Evolutionary conservation across 2,888 invertebrate genomes (phyloP), one percentile per base, ranked within the genome.

Genomic region (Pyralis farinalis): DNA sequence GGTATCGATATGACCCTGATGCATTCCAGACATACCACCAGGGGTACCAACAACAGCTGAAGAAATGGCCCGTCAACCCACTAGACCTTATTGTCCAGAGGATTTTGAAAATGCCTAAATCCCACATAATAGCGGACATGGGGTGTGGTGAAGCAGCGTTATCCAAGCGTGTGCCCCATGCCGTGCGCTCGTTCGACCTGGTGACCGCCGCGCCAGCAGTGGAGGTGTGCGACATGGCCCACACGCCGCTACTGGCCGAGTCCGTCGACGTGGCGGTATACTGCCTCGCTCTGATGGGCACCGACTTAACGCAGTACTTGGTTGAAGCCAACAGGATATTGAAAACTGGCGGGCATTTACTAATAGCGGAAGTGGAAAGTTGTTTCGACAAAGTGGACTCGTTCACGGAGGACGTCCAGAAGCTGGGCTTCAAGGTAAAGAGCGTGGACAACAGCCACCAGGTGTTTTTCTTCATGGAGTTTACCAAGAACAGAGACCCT

Each of bases 271-370:
- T 96, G 3, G 97, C 92, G 0, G 95, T 99, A 0, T 99, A 97
- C 82, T 99, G 99, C 75, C 90, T 99, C 3, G 98, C 98, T 0
- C 80, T 99, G 12, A 99, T 99, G 99, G 98, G 98, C 2, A 97
- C 96, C 0, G 97, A 98, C 74, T 89, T 98, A 1, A 90, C 92
- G 0, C 95, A 96, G 63, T 98, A 95, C 70, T 77, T 99, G 33
- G 63, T 92, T 20, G 99, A 99, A 83, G 98, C 98, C 0, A 96
- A 97, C 71, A 87, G 99, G 48, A 93, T 98, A 7, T 87, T 99
- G 5, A 96, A 94, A 75, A 80, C 84, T 38, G 94, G 94, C 12
- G 98, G 98, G 0, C 83, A 92, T 30, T 77, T 99, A 42, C 94
- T 96, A 66, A 94, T 99, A 55, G 98, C 97, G 0, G 99, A 99